Conservation (phyloP, 1,140 invertebrate genomes). For the Oncopeltus fasciatus region DNA sequence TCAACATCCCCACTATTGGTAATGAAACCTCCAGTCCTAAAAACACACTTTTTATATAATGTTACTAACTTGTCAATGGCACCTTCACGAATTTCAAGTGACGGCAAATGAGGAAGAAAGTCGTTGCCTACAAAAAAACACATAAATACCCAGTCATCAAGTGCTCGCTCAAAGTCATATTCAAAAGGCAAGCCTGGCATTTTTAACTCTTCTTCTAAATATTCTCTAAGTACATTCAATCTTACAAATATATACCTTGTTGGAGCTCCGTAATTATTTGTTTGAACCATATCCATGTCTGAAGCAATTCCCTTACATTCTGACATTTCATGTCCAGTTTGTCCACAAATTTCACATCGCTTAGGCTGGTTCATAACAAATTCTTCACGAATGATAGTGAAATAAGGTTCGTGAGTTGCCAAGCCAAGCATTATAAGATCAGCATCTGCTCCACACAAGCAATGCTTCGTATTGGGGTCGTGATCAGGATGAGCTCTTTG, state of each 20-base stretch:
- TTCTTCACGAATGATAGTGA: constrained; percentile 95
- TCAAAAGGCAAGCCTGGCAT: constrained; percentile 90
- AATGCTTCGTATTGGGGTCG: constrained; percentile 95
- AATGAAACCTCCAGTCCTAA: constrained; percentile 85
- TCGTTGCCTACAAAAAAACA: constrained; percentile 99
- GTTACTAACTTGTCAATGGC: constrained; percentile 90
- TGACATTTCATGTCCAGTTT: constrained; percentile 89
- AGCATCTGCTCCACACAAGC: constrained; percentile 94
- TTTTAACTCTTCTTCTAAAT: constrained; percentile 75
- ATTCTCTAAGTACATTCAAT: constrained; percentile 85
- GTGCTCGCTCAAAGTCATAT: constrained; percentile 74
- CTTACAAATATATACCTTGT: constrained; percentile 80
- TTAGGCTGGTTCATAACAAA: constrained; percentile 93
- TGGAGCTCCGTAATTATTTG: constrained; percentile 39
- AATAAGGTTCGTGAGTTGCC: constrained; percentile 97
- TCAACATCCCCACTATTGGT: constrained; percentile 90
- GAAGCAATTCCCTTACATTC: constrained; percentile 61
- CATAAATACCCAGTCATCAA: constrained; percentile 99
- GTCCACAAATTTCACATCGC: constrained; percentile 93
- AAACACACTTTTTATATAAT: constrained; percentile 90
- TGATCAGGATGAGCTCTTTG: constrained; percentile 91
- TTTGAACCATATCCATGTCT: constrained; percentile 26
- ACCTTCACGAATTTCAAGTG: constrained; percentile 92
- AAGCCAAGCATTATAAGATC: constrained; percentile 98
- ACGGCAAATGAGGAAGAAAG: constrained; percentile 96